phyloP scores from a whole-genome alignment of 2,888 invertebrate genomes.

The Tenthredo mesomela region DNA sequence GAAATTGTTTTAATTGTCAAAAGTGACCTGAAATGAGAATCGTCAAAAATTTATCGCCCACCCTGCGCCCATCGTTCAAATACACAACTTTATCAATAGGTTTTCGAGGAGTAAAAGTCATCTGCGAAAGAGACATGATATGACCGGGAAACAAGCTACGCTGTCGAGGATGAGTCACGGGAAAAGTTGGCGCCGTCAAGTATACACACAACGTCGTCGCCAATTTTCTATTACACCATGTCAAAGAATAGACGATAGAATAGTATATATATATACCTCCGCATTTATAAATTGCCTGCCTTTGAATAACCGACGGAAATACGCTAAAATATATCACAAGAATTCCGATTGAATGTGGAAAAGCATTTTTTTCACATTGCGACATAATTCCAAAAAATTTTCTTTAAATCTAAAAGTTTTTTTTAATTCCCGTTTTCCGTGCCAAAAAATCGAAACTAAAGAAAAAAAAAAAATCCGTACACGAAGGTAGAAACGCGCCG shows the following conservation, averaged over 20 bases:
- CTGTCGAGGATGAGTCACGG: slow-evolving; percentile 43
- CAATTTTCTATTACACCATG: slow-evolving; percentile 17
- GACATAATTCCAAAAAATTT: neutral
- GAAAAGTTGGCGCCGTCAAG: slow-evolving; percentile 47
- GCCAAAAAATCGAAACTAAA: neutral
- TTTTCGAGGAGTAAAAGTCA: slow-evolving; percentile 19
- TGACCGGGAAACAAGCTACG: slow-evolving; percentile 23
- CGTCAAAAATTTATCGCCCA: neutral
- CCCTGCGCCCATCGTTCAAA: neutral
- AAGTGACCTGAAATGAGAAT: neutral
- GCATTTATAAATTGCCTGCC: neutral
- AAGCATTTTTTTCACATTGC: neutral
- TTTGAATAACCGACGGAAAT: neutral
- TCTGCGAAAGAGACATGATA: slow-evolving; percentile 30
- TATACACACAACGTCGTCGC: slow-evolving; percentile 1
- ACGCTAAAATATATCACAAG: neutral
- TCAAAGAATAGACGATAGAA: slow-evolving; percentile 35
- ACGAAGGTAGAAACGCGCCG: neutral
- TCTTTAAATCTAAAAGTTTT: too few species aligned
- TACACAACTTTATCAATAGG: slow-evolving; percentile 15
- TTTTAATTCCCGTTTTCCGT: neutral
- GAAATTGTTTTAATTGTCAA: neutral
- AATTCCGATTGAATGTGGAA: neutral
- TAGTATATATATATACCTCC: neutral
- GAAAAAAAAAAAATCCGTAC: neutral